Conservation (phyloP, 2,113 vertebrate genomes). For the Paedocypris sp. region DNA sequence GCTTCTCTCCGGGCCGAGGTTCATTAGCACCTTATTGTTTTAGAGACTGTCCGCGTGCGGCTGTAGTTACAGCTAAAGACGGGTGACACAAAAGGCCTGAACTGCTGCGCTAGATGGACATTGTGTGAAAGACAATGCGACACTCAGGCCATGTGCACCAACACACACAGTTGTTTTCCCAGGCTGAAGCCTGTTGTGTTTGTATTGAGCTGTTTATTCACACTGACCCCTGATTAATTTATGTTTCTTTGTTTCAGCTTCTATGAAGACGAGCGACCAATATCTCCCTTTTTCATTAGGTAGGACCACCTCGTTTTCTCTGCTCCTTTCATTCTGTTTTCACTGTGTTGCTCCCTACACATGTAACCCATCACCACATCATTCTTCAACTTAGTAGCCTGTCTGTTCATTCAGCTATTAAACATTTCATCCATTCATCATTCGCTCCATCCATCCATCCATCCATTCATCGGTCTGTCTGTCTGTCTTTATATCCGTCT, state of each 20-base stretch:
- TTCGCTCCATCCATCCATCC: too few species aligned
- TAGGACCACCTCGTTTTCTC: constrained; percentile 43
- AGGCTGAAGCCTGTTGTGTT: neutral
- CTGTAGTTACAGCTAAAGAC: constrained; percentile 51
- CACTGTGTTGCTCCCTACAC: neutral
- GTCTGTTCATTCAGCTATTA: too few species aligned
- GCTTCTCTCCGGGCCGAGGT: too few species aligned
- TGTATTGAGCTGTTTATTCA: neutral
- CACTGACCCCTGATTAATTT: constrained; percentile 18
- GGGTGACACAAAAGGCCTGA: constrained; percentile 46
- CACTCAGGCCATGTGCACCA: constrained; percentile 11
- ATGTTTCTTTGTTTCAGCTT: constrained; percentile 56
- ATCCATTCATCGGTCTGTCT: too few species aligned
- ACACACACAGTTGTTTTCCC: neutral
- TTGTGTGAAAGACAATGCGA: constrained; percentile 57
- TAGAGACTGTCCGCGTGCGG: neutral
- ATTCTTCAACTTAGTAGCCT: too few species aligned
- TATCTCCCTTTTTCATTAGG: constrained; percentile 88
- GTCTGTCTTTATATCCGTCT: too few species aligned
- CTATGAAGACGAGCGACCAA: constrained; percentile 77
- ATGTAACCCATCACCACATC: too few species aligned
- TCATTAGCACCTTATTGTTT: too few species aligned
- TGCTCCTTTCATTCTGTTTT: neutral
- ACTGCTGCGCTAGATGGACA: constrained; percentile 36
- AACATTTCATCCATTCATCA: too few species aligned